A percentile compares a stretch with the other conserved stretches of the same genome.
Conservation (phyloP, 2,888 invertebrate species). For the Andrena praecox region DNA sequence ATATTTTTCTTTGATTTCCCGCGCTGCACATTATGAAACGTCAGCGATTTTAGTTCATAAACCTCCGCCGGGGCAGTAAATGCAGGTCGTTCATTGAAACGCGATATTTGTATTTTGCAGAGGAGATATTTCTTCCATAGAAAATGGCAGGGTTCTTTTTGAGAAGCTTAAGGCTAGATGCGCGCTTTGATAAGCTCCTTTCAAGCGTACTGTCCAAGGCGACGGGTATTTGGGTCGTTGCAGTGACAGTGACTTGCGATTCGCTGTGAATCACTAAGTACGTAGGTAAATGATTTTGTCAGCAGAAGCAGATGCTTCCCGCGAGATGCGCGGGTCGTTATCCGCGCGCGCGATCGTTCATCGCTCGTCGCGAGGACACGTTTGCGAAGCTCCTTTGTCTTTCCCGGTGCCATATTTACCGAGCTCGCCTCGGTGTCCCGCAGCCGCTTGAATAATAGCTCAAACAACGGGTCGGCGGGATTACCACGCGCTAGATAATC, state of each 20-base stretch:
- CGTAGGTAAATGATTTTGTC: background rate
- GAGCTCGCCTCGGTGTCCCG: conserved; percentile 13
- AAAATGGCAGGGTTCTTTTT: too few species aligned
- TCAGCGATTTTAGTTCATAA: background rate
- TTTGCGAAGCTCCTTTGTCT: conserved; percentile 60
- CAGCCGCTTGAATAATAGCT: conserved; percentile 61
- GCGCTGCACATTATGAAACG: background rate
- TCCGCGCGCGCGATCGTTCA: conserved; percentile 9
- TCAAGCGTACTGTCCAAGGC: too few species aligned
- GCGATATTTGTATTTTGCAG: background rate
- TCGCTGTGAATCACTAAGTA: too few species aligned
- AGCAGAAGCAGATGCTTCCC: background rate
- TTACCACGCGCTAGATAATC: conserved; percentile 67
- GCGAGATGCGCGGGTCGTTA: background rate
- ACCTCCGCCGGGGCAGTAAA: background rate
- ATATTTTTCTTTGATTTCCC: conserved; percentile 7
- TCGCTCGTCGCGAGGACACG: conserved; percentile 25
- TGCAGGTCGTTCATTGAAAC: background rate
- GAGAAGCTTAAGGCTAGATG: too few species aligned
- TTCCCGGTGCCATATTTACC: conserved; percentile 55
- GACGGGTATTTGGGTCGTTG: too few species aligned
- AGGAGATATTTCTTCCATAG: background rate
- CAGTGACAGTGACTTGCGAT: too few species aligned
- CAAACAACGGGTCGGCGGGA: conserved; percentile 54
- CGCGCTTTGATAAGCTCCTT: too few species aligned